Base-by-base conservation (phyloP, 2,888 invertebrate species). In the Lamellibrachia satsuma region DNA sequence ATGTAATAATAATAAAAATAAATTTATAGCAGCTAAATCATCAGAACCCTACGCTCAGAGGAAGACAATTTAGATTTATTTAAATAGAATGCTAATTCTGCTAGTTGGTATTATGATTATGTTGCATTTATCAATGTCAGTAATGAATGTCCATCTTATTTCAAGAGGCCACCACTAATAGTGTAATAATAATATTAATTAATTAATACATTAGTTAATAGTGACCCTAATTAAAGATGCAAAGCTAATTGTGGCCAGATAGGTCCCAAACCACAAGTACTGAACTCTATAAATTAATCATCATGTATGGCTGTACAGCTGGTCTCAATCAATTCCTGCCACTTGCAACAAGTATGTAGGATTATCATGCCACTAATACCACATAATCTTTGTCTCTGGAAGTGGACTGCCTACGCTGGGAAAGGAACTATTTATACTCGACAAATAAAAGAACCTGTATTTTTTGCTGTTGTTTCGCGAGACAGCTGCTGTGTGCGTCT, bases 201-300 rank as follows among this genome's bases (percentile, higher is more conserved):
- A 39, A 39, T 39, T 39, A 39, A 39, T 39, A 39, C 39, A 39
- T 39, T 39, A 39, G 39, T 39, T 39, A 39, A 39, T 22, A 75
- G 75, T 75, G 75, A 75, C 75, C 75, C n/a, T 75, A 75, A 75
- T 75, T 75, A 75, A 75, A 75, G 75, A 75, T 75, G 75, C 75
- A 15, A 6, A 75, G 75, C 75, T 75, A 75, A 75, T 75, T 75
- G 75, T 75, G 75, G 75, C 22, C 75, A 22, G 11, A 8, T 15
- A 57, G 57, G 11, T 57, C 75, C 75, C 22, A 75, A 22, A 75
- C 22, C 75, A 75, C 75, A 75, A 75, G 75, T 22, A 75, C n/a
- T 75, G 75, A 15, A 15, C 15, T 6, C 22, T 6, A 75, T 75
- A 75, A 75, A 75, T 75, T 75, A 75, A 75, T 75, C 75, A 75